A percentile compares a stretch with the other conserved stretches of the same genome.
Evolutionary conservation across 2,888 invertebrate genomes (phyloP).

Genomic region (Epistrophe eligans): DNA sequence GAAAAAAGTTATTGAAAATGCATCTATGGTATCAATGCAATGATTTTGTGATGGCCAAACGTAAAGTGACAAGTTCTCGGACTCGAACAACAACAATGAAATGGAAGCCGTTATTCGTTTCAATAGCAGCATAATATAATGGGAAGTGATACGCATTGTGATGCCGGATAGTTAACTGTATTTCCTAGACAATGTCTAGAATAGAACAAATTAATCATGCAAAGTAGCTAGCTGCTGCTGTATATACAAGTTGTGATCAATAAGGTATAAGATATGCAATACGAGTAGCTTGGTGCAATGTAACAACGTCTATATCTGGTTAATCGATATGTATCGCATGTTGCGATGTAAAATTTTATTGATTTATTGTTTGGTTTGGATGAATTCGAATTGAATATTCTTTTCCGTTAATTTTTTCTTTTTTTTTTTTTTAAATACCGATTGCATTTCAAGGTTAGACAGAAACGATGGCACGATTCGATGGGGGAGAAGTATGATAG

Average conservation of each 20-base stretch:
- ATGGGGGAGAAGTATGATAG: slow-evolving; percentile 13
- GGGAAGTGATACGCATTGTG: not conserved
- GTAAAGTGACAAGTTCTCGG: slow-evolving; percentile 21
- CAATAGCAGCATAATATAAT: not conserved
- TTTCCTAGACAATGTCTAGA: slow-evolving; percentile 14
- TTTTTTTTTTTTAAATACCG: not conserved
- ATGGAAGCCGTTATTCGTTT: slow-evolving; percentile 5
- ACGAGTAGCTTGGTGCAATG: not conserved
- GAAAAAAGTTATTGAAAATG: slow-evolving; percentile 4
- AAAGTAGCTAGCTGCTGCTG: not conserved
- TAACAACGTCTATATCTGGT: not conserved
- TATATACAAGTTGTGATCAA: not conserved
- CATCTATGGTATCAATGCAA: not conserved
- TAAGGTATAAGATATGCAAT: not conserved
- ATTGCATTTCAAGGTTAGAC: slow-evolving; percentile 29
- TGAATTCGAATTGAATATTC: slow-evolving; percentile 15
- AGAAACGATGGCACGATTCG: slow-evolving; percentile 1
- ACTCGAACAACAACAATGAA: not conserved
- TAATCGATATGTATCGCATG: slow-evolving; percentile 65
- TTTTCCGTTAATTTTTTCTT: not conserved
- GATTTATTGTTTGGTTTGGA: slow-evolving; percentile 28
- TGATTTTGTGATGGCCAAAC: slow-evolving; percentile 23
- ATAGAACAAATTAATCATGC: slow-evolving; percentile 6
- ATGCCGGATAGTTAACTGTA: not conserved
- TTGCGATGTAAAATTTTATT: slow-evolving; percentile 34